Evolutionary conservation across 2,113 vertebrate genomes (phyloP).

Genomic region (Siniperca chuatsi): DNA sequence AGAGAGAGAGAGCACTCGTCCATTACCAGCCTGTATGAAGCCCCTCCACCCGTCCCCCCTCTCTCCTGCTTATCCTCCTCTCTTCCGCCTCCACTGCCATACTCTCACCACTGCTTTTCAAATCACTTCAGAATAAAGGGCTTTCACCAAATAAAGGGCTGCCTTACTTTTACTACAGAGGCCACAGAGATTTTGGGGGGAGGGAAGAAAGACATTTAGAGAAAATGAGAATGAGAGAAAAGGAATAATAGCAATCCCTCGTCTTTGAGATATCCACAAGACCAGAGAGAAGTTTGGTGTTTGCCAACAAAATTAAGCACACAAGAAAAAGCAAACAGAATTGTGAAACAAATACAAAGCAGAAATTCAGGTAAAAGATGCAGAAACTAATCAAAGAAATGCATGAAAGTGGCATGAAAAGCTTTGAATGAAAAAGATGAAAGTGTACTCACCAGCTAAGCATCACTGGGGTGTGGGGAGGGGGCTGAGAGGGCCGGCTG

Average conservation of each 20-base stretch:
- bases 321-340: neutral
- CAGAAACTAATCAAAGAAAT: conserved; percentile 9
- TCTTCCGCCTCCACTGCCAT: conserved; percentile 23
- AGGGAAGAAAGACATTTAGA: conserved; percentile 17
- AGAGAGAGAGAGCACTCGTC: conserved; percentile 25
- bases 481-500: conserved; percentile 65
- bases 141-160: conserved; percentile 59
- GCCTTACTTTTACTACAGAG: conserved; percentile 59
- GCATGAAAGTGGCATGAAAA: neutral
- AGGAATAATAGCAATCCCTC: conserved; percentile 12
- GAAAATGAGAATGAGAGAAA: conserved; percentile 33
- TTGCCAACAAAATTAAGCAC: conserved; percentile 6
- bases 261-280: neutral
- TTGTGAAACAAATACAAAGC: neutral
- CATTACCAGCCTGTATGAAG: conserved; percentile 53
- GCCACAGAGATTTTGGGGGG: conserved; percentile 14
- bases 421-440: conserved; percentile 26
- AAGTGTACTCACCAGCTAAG: conserved; percentile 81
- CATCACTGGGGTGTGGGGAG: conserved; percentile 79
- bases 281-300: conserved; percentile 23
- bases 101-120: conserved; percentile 61
- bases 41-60: conserved; percentile 23
- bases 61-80: conserved; percentile 23
- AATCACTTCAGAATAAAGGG: conserved; percentile 69
- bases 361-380: neutral